These are phyloP conservation scores for Xenotilapia caudafasciata DNA, from an alignment of 2,113 vertebrate species.

Conservation along the genomic window DNA sequence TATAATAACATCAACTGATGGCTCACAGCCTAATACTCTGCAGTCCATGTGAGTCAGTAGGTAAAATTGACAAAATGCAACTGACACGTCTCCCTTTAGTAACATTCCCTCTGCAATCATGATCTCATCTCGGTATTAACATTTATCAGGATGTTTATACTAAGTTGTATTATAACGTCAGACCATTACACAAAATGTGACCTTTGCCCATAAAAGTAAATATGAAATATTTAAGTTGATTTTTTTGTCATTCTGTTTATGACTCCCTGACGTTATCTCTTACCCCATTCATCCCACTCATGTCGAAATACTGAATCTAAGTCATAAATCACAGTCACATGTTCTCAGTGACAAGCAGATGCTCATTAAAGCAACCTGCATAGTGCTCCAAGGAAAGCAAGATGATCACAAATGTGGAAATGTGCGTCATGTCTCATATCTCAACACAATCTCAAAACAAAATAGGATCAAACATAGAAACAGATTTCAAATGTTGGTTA, in stretches of 20 bases:
- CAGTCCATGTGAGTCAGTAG: slow-evolving; percentile 33
- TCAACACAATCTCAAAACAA: not conserved
- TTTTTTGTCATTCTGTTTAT: not conserved
- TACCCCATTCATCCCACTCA: not conserved
- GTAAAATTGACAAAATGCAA: slow-evolving; percentile 36
- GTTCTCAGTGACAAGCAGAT: slow-evolving; percentile 55
- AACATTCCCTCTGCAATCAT: not conserved
- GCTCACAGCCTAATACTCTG: slow-evolving; percentile 10
- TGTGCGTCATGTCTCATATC: not conserved
- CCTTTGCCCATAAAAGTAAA: not conserved
- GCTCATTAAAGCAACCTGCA: slow-evolving; percentile 5
- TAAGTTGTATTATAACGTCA: not conserved
- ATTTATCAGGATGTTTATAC: not conserved
- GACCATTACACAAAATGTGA: not conserved
- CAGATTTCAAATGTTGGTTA: not conserved
- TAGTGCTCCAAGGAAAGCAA: not conserved
- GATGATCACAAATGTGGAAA: slow-evolving; percentile 23
- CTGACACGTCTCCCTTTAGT: slow-evolving; percentile 11
- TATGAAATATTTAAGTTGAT: not conserved
- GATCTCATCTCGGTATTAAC: not conserved
- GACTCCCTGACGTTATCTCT: slow-evolving; percentile 13
- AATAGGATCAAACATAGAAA: not conserved
- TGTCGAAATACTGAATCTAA: slow-evolving; percentile 5
- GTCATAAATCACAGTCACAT: slow-evolving; percentile 49
- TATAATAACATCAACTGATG: slow-evolving; percentile 42